Base-by-base conservation (phyloP, 2,888 invertebrate genomes). In the Acleris cristana region DNA sequence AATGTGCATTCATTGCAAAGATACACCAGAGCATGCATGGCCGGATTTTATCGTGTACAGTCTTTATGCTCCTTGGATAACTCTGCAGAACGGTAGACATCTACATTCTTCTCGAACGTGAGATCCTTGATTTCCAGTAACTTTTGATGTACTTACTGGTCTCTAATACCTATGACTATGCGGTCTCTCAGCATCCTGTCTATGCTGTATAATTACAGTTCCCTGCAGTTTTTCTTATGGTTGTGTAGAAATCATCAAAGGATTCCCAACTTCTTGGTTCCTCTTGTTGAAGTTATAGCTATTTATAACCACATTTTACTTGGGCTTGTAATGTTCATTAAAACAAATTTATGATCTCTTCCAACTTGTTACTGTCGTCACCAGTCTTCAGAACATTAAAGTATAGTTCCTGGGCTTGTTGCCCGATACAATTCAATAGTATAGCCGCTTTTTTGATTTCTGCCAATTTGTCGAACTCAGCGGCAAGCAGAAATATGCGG, bases 121-220 rank as follows among this genome's bases (percentile, higher is more conserved):
- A 64, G 45, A 16, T 64, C 57, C 49, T 64, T 57, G 2, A 53
- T 14, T 19, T 64, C 58, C 44, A 64, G n/a, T 2, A 64, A 14
- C 10, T 64, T 64, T 10, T 57, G 49, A 21, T 64, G 64, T 2
- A 57, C 30, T 1, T 48, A 23, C 18, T 45, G 62, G 14, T 54
- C 54, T 7, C 30, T 21, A 0, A 64, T 23, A 16, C 64, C 64
- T 6, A 69, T 57, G 10, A 69, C 52, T 12, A 69, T 69, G 18
- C 57, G 30, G 49, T 61, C 64, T 7, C 69, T 18, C 0, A 69
- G 23, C 64, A 69, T 69, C 14, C 64, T 60, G 44, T 64, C 45
- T 68, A 52, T 0, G 62, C 54, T 19, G 19, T 14, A n/a, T 45
- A 69, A 21, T 69, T 56, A 19, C 61, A 66, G 14, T 57, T 61